These are phyloP conservation scores for Macropus fuliginosus DNA, from an alignment of 2,797 vertebrate genomes.

Conservation along the genomic window DNA sequence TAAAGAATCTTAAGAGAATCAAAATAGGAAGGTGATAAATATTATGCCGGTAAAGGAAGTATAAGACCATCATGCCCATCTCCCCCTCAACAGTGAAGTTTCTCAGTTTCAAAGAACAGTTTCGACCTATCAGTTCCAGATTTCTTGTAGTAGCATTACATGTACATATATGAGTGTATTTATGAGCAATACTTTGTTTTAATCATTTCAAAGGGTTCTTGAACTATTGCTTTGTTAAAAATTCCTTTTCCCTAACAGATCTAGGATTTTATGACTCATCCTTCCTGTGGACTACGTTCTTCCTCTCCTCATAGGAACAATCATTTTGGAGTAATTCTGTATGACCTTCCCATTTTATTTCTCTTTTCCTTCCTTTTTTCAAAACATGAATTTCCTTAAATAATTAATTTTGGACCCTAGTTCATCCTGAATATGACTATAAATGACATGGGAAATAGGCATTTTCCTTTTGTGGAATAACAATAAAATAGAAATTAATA, in stretches of 20 bases:
- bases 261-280: conserved; percentile 62
- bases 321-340: conserved; percentile 59
- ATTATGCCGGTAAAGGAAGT: not conserved
- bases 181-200: not conserved
- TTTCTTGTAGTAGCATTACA: conserved; percentile 19
- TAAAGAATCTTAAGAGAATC: not conserved
- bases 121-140: conserved; percentile 21
- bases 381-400: conserved; percentile 55
- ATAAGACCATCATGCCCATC: not conserved
- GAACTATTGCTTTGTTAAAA: conserved; percentile 37
- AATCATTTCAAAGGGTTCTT: not conserved
- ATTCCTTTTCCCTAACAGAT: conserved; percentile 54
- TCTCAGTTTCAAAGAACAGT: conserved; percentile 45
- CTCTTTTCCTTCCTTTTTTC: conserved; percentile 65
- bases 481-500: not conserved
- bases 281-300: conserved; percentile 37
- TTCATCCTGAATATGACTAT: conserved; percentile 62
- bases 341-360: conserved; percentile 61
- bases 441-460: conserved; percentile 34
- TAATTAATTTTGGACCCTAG: conserved; percentile 56
- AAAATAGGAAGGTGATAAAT: conserved; percentile 35
- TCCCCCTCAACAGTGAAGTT: conserved; percentile 25
- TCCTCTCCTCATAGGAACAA: conserved; percentile 59
- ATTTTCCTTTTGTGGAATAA: conserved; percentile 44
- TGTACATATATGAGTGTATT: not conserved